Base-by-base conservation (phyloP, 2,888 invertebrate species). In the Ophioninae sp. region DNA sequence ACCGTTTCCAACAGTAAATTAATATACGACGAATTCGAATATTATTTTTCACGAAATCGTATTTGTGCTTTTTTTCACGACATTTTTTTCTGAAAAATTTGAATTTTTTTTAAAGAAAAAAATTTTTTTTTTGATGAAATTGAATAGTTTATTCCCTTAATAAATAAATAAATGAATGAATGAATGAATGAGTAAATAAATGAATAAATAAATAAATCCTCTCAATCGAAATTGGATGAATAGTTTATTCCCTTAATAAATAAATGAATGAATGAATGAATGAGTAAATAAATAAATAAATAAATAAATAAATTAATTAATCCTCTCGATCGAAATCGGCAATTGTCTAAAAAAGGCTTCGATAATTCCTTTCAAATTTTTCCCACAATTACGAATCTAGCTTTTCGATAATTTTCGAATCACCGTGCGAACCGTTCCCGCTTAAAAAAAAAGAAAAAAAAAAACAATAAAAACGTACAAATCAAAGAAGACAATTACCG, bases 401-500 rank as follows among this genome's bases (percentile, higher is more conserved):
- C 20, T 37, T 37, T 41, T n/a, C 7, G 0, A 23, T n/a, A 69
- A 30, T 69, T 30, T 44, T 56, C 10, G 9, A 23, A 23, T 22
- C 17, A 20, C 30, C 6, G 51, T 30, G 30, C 51, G n/a, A 17
- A 9, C 8, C 37, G 10, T 22, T 6, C 8, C 7, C 20, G 8
- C 20, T 23, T 10, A 61, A 67, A 41, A 22, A 59, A 20, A 65
- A 64, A 64, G 9, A 37, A 56, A 74, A 68, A 51, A 39, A 64
- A 13, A 64, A 41, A 74, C 41, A 79, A 58, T 63, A 63, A 37
- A 20, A 22, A 30, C 63, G 71, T 63, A 69, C 41, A 51, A 69
- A 23, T 64, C 76, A 61, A 78, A 56, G 37, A 75, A 75, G 61
- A 84, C 79, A 84, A 84, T 84, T 79, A 67, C 84, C 84, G 84